Evolutionary conservation across 2,888 invertebrate species (phyloP).

Genomic region (Acanthosepion esculentum): DNA sequence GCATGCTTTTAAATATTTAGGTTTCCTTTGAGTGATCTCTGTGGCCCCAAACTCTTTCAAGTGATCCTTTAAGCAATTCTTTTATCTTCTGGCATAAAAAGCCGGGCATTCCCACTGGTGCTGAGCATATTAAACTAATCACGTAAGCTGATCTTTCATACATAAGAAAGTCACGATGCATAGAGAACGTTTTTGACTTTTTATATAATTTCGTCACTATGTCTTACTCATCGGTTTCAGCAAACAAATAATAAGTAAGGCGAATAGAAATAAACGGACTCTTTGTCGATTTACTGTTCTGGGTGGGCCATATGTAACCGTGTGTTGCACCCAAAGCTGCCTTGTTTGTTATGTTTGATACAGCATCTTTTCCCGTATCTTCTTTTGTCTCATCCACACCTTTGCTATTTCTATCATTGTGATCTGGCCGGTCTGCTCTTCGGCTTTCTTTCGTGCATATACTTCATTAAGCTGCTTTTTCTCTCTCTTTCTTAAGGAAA

Average conservation of each 20-base stretch:
- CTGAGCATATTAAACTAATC: conserved; percentile 21
- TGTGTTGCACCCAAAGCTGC: too few species aligned
- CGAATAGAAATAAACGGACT: neutral
- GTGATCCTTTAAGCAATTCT: neutral
- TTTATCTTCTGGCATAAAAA: neutral
- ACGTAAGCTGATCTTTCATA: neutral
- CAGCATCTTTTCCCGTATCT: too few species aligned
- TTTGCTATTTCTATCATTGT: too few species aligned
- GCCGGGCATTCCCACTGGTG: conserved; percentile 33
- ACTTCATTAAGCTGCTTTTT: too few species aligned
- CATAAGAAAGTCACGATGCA: conserved; percentile 18
- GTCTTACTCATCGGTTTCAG: neutral
- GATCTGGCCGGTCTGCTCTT: too few species aligned
- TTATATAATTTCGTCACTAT: neutral
- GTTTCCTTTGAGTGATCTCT: neutral
- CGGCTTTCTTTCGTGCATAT: too few species aligned
- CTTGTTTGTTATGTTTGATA: too few species aligned
- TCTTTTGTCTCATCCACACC: too few species aligned
- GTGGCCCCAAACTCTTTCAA: neutral
- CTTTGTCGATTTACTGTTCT: neutral
- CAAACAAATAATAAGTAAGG: neutral
- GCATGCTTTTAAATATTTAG: neutral
- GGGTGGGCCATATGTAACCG: neutral
- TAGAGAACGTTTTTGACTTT: neutral
- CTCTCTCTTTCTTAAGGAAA: too few species aligned